Conservation (phyloP, 1,140 invertebrate genomes). For the Papilio xuthus region DNA sequence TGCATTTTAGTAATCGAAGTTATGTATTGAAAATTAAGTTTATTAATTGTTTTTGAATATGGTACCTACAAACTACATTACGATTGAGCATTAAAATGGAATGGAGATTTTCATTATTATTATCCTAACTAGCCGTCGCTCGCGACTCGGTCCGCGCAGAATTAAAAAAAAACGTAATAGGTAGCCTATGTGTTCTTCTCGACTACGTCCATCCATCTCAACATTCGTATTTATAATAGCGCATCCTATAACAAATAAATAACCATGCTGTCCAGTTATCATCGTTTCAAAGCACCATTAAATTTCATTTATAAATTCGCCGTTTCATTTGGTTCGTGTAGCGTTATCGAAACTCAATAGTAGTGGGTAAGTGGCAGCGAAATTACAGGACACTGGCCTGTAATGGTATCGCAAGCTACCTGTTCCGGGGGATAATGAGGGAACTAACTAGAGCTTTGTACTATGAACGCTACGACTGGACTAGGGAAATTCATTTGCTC, state of each 20-base stretch:
- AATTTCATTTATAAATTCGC: conserved; percentile 32
- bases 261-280: neutral
- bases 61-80: too few species aligned
- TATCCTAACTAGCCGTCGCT: neutral
- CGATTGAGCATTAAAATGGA: too few species aligned
- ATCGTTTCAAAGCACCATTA: conserved; percentile 22
- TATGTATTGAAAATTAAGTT: too few species aligned
- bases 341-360: conserved; percentile 28
- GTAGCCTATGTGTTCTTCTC: too few species aligned
- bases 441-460: conserved; percentile 60
- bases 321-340: conserved; percentile 11
- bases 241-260: too few species aligned
- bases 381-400: conserved; percentile 35
- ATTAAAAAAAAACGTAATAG: too few species aligned
- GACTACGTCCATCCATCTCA: too few species aligned
- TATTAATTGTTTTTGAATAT: too few species aligned
- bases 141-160: too few species aligned
- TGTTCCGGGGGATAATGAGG: conserved; percentile 60
- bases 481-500: conserved; percentile 51
- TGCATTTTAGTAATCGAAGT: too few species aligned
- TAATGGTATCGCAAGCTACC: conserved; percentile 42
- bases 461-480: conserved; percentile 50
- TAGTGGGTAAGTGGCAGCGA: conserved; percentile 25
- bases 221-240: too few species aligned
- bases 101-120: neutral